These are phyloP conservation scores for Alcis repandata DNA, from an alignment of 2,888 invertebrate genomes.

Conservation along the genomic window DNA sequence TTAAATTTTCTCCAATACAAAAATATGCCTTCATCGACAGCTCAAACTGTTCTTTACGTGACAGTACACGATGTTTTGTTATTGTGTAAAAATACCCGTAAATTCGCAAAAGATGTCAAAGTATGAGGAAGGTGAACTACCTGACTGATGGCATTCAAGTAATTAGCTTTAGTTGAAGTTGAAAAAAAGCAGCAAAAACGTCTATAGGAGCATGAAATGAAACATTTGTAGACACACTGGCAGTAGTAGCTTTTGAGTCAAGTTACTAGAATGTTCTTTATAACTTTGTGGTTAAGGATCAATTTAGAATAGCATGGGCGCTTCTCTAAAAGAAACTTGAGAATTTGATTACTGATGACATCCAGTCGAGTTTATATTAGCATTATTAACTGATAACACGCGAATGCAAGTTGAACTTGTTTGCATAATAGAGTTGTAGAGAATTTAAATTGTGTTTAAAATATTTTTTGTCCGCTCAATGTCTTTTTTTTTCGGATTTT, in stretches of 20 bases:
- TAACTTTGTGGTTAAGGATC: not conserved
- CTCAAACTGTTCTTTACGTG: not conserved
- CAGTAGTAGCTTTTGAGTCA: not conserved
- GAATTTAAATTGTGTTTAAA: no score
- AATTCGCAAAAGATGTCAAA: slow-evolving; percentile 33
- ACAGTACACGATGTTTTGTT: slow-evolving; percentile 6
- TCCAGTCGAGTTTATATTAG: not conserved
- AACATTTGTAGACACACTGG: slow-evolving; percentile 1
- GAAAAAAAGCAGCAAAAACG: slow-evolving; percentile 3
- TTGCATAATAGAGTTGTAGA: no score
- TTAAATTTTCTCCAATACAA: not conserved
- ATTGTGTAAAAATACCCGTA: slow-evolving; percentile 12
- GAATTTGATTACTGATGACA: not conserved
- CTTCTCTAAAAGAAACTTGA: not conserved
- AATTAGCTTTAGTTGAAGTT: slow-evolving; percentile 8
- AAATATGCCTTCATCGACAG: not conserved
- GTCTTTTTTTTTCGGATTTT: no score
- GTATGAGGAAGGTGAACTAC: slow-evolving; percentile 30
- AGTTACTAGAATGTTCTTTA: not conserved
- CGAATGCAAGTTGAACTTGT: no score
- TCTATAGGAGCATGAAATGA: slow-evolving; percentile 4
- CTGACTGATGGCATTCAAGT: slow-evolving; percentile 16
- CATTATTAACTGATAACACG: not conserved
- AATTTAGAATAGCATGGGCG: not conserved
- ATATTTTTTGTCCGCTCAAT: no score